These are phyloP conservation scores for Laupala kohalensis DNA, from an alignment of 1,140 invertebrate species.

Conservation along the genomic window DNA sequence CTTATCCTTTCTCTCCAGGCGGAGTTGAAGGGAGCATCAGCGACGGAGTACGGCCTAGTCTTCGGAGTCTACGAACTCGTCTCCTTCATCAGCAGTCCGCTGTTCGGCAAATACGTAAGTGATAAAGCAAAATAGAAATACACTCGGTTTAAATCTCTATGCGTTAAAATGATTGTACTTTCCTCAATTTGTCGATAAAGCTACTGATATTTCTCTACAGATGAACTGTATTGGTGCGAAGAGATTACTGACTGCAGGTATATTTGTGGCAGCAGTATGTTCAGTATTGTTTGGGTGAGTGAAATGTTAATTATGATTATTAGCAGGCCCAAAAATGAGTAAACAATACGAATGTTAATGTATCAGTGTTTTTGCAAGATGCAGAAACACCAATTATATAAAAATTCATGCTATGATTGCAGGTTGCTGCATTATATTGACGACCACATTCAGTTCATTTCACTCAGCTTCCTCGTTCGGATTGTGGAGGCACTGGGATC, in stretches of 20 bases:
- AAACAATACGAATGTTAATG: no score
- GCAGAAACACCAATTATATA: no score
- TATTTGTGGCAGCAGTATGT: constrained; percentile 35
- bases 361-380: no score
- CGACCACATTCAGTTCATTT: constrained; percentile 36
- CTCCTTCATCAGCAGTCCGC: constrained; percentile 41
- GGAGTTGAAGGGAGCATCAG: constrained; percentile 37
- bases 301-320: background rate
- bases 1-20: no score
- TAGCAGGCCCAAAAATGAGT: no score
- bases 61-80: constrained; percentile 48
- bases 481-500: constrained; percentile 46
- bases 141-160: no score
- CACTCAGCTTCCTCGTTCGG: constrained; percentile 42
- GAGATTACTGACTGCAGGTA: constrained; percentile 39
- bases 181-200: constrained; percentile 44
- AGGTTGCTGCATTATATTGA: constrained; percentile 39
- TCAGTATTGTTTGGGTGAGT: constrained; percentile 38
- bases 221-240: constrained; percentile 40
- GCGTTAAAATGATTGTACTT: no score
- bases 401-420: constrained; percentile 15
- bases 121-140: no score
- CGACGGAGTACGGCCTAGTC: constrained; percentile 45
- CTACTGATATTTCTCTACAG: constrained; percentile 29
- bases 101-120: constrained; percentile 44